Conservation (phyloP, 2,888 invertebrate species). For the Drosophila bunnanda region DNA sequence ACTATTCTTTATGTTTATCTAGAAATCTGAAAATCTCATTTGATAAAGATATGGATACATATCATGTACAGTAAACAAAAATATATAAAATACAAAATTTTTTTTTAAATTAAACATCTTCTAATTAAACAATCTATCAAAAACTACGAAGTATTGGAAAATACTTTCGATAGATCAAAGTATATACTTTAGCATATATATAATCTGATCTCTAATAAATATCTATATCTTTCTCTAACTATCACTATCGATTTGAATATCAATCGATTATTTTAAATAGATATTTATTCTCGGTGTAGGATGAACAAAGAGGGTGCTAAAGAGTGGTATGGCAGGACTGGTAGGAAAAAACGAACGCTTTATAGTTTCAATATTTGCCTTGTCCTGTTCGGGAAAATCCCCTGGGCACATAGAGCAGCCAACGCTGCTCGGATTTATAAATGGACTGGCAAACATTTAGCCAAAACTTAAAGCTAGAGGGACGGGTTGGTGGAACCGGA, state of each 20-base stretch:
- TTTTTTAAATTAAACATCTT: too few species aligned
- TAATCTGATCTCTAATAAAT: neutral
- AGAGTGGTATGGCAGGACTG: constrained; percentile 2
- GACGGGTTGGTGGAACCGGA: neutral
- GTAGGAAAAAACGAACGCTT: constrained; percentile 34
- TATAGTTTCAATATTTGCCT: constrained; percentile 63
- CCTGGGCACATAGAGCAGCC: constrained; percentile 43
- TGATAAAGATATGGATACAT: neutral
- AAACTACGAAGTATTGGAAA: neutral
- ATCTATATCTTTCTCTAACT: too few species aligned
- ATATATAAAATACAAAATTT: too few species aligned
- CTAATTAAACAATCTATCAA: too few species aligned
- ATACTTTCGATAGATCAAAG: neutral
- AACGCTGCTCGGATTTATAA: constrained; percentile 51
- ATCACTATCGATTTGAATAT: too few species aligned
- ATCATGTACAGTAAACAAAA: neutral
- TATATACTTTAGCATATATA: neutral
- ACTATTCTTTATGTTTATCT: neutral
- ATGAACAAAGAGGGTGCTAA: constrained; percentile 7
- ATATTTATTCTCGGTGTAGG: neutral
- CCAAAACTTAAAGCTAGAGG: constrained; percentile 35
- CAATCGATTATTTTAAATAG: neutral
- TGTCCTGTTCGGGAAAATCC: constrained; percentile 55
- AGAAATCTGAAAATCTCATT: neutral
- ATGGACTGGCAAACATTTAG: constrained; percentile 53